Base-by-base conservation (phyloP, 1,140 invertebrate genomes). In the Zaprionus africanus region DNA sequence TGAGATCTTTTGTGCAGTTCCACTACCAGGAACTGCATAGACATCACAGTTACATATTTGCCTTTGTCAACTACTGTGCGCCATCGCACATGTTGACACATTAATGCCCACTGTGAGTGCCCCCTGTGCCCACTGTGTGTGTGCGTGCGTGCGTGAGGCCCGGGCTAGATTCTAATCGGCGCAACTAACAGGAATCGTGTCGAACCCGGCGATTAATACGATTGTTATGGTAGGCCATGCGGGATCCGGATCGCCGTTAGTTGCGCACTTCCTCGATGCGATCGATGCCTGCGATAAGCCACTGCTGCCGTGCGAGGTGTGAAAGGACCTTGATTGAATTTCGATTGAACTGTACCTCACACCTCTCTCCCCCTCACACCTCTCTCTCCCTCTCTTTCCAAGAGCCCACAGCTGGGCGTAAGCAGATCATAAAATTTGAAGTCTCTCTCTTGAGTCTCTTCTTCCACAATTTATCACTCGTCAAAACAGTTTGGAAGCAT, bases 131-230 rank as follows among this genome's bases (percentile, higher is more conserved):
- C 12, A 43, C 28, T 61, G 51, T 61, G 36, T 17, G 36, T 53
- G 51, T 60, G 43, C 24, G 36, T 60, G 49, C 51, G 84, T 90
- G 79, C 81, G 81, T 90, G 81, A 75, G 81, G 69, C 76, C 73
- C 26, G 62, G 65, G 76, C 69, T 43, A 75, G 85, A 90, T 90
- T 82, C 71, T 90, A 90, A 90, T 90, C 85, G 69, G 76, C 85
- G 82, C 82, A 82, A 82, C 85, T 90, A 90, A 90, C 85, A 90
- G 73, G 85, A 85, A 90, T 90, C 79, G 85, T 85, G 81, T 84
- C 67, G 68, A 66, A 72, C 76, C 74, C 69, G 69, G 71, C 83
- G 81, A 87, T 87, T 87, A 87, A 81, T 87, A 64, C 79, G 72
- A 71, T 77, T 68, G 71, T 83, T 79, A 62, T 66, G 80, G 75